These are phyloP conservation scores for Physella acuta DNA, from an alignment of 1,140 invertebrate species.

Conservation along the genomic window DNA sequence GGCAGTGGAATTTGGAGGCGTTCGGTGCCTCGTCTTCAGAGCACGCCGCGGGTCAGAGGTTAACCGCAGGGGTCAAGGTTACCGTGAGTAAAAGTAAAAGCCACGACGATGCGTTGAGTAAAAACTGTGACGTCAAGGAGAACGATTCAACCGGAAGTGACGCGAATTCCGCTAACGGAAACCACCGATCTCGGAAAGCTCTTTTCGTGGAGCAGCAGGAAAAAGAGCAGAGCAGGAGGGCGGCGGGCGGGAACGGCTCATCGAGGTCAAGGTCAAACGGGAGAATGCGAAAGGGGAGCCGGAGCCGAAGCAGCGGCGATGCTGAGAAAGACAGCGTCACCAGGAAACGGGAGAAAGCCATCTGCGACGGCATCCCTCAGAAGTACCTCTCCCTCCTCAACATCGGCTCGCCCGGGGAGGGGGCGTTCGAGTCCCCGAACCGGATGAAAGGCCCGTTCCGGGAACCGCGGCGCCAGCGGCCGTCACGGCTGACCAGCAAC, in stretches of 20 bases:
- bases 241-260: background rate
- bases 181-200: conserved; percentile 10
- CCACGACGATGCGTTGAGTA: background rate
- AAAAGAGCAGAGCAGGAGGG: background rate
- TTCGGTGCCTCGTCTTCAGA: background rate
- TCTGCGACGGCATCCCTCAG: conserved; percentile 22
- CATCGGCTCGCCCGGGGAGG: conserved; percentile 19
- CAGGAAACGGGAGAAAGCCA: conserved; percentile 10
- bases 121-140: background rate
- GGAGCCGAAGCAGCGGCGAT: conserved; percentile 16
- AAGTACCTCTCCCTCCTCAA: conserved; percentile 24
- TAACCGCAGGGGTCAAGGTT: background rate
- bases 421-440: conserved; percentile 8
- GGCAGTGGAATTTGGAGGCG: background rate
- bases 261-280: background rate
- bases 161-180: background rate
- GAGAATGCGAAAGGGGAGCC: background rate
- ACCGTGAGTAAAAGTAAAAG: conserved; percentile 2
- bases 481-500: conserved; percentile 26
- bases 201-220: conserved; percentile 9
- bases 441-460: conserved; percentile 5
- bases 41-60: background rate
- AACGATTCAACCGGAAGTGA: background rate
- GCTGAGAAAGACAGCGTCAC: conserved; percentile 4
- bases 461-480: conserved; percentile 16